These are phyloP conservation scores for Ovis canadensis DNA, from an alignment of 2,113 vertebrate species.

Conservation along the genomic window DNA sequence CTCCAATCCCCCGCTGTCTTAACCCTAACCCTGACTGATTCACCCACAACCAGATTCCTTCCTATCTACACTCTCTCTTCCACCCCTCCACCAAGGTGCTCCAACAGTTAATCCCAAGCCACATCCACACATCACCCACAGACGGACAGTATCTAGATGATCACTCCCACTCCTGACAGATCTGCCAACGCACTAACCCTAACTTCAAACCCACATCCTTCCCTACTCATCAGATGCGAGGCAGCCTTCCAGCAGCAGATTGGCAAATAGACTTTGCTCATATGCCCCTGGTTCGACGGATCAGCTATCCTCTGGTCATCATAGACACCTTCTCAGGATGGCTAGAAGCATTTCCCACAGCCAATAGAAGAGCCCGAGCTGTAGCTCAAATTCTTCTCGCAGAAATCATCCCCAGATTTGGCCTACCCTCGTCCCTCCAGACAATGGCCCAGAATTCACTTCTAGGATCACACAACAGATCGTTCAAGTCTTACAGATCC, in stretches of 20 bases:
- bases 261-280: background rate
- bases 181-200: background rate
- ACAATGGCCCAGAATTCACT: background rate
- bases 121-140: background rate
- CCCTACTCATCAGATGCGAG: background rate
- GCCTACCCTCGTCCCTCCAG: fast-evolving
- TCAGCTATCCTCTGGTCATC: background rate
- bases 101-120: background rate
- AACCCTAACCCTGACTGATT: background rate
- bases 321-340: background rate
- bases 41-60: background rate
- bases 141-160: background rate
- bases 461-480: background rate
- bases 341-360: background rate
- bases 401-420: background rate
- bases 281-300: fast-evolving
- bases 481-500: fast-evolving
- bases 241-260: fast-evolving
- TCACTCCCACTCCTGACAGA: background rate
- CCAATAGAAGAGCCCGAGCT: fast-evolving
- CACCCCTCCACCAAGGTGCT: background rate
- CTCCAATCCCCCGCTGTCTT: background rate
- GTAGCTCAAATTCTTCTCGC: background rate
- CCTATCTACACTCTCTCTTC: background rate
- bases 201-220: background rate